Evolutionary conservation across 2,797 vertebrate genomes (phyloP).

Genomic region (Ciconia nigra): DNA sequence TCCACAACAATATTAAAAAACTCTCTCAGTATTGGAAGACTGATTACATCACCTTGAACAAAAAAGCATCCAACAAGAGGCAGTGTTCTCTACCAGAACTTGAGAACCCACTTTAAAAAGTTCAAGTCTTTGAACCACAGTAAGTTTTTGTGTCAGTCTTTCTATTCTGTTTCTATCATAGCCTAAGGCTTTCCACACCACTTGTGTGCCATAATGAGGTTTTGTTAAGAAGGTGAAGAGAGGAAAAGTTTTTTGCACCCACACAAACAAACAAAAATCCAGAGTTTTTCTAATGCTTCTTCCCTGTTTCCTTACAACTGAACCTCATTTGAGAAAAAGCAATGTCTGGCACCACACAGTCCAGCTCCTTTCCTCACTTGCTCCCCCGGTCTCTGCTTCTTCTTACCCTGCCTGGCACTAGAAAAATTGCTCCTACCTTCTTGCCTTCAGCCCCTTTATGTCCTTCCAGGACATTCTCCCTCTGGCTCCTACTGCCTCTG

Average conservation of each 20-base stretch:
- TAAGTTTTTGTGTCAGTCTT: neutral
- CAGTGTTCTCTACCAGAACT: neutral
- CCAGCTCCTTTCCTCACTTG: neutral
- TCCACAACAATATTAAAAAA: neutral
- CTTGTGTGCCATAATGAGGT: accelerated
- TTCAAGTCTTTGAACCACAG: neutral
- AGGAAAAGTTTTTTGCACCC: neutral
- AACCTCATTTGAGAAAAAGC: neutral
- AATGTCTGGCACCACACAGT: neutral
- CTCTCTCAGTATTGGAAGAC: neutral
- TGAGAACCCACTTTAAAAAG: neutral
- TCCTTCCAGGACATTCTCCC: neutral
- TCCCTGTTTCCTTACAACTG: neutral
- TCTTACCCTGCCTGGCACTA: neutral
- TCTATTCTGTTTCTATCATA: neutral
- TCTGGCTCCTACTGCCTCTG: neutral
- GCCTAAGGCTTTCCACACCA: neutral
- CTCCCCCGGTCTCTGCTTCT: neutral
- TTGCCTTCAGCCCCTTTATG: neutral
- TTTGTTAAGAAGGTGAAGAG: neutral
- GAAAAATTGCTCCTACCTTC: neutral
- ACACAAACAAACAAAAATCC: neutral
- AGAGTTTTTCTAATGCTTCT: neutral
- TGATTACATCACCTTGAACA: neutral
- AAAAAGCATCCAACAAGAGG: neutral